These are phyloP conservation scores for Amphiprion clarkii DNA, from an alignment of 2,797 vertebrate genomes.

Conservation along the genomic window DNA sequence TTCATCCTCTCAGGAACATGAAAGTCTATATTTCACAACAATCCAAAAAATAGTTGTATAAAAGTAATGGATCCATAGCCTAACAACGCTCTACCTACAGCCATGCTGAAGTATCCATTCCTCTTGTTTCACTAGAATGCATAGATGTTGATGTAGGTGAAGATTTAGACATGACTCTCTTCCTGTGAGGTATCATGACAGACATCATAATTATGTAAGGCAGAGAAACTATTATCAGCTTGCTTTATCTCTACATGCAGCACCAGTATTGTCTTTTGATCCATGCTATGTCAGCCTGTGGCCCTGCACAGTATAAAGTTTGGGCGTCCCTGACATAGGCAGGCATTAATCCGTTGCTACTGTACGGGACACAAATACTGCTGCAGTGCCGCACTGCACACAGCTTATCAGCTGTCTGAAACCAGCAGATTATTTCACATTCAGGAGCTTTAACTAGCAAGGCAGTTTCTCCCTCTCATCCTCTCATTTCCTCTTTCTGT, in stretches of 20 bases:
- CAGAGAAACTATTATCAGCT: slow-evolving; percentile 37
- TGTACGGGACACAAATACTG: slow-evolving; percentile 39
- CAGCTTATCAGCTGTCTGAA: slow-evolving; percentile 58
- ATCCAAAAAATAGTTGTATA: too few species aligned
- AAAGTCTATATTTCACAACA: too few species aligned
- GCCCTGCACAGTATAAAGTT: slow-evolving; percentile 28
- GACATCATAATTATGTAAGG: slow-evolving; percentile 18
- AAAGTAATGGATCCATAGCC: too few species aligned
- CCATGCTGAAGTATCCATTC: background rate
- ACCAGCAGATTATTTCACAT: slow-evolving; percentile 71
- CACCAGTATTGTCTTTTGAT: slow-evolving; percentile 20
- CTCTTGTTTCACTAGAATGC: background rate
- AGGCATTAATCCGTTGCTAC: slow-evolving; percentile 47
- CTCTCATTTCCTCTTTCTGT: slow-evolving; percentile 24
- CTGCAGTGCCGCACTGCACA: slow-evolving; percentile 73
- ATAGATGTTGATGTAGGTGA: slow-evolving; percentile 15
- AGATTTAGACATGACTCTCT: slow-evolving; percentile 42
- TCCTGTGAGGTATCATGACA: slow-evolving; percentile 27
- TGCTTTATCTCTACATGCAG: slow-evolving; percentile 33
- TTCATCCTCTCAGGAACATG: background rate
- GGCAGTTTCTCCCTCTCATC: slow-evolving; percentile 29
- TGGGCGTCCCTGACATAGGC: slow-evolving; percentile 27
- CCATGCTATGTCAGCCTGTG: slow-evolving; percentile 20
- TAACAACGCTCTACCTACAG: too few species aligned
- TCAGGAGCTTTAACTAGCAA: slow-evolving; percentile 52